phyloP scores from a whole-genome alignment of 37 sponge, comb jelly and placozoan genomes.

The Eunapius fragilis region DNA sequence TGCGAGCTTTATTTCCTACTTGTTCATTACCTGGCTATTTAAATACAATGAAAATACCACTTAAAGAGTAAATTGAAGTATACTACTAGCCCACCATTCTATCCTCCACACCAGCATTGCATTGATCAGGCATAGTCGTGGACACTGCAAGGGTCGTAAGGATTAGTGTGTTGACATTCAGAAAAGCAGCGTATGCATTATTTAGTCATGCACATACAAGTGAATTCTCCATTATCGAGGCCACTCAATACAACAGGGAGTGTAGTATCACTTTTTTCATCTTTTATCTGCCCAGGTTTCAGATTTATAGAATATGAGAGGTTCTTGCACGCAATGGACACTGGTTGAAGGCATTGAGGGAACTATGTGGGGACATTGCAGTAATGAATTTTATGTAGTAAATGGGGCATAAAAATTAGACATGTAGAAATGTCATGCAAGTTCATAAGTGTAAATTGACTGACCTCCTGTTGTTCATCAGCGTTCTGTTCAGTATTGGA shows the following conservation, averaged over 20 bases:
- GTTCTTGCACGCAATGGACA: constrained; percentile 21
- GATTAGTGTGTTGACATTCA: background rate
- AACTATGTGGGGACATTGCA: background rate
- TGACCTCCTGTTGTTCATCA: background rate
- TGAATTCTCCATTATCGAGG: background rate
- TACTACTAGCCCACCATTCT: too few species aligned
- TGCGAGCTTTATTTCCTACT: background rate
- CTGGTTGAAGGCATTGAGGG: background rate
- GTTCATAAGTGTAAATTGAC: background rate
- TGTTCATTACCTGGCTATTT: background rate
- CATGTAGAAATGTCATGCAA: background rate
- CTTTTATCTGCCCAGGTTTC: background rate
- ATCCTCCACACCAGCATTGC: background rate
- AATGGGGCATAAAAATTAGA: background rate
- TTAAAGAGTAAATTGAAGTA: too few species aligned
- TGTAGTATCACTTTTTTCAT: background rate
- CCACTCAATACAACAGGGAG: background rate
- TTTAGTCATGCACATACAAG: background rate
- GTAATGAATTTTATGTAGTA: background rate
- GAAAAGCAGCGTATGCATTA: background rate
- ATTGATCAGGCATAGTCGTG: background rate
- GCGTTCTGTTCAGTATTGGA: background rate
- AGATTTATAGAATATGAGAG: constrained; percentile 10
- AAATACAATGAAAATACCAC: too few species aligned
- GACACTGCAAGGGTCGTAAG: background rate